Base-by-base conservation (phyloP, 2,113 vertebrate species). In the Piliocolobus tephrosceles region DNA sequence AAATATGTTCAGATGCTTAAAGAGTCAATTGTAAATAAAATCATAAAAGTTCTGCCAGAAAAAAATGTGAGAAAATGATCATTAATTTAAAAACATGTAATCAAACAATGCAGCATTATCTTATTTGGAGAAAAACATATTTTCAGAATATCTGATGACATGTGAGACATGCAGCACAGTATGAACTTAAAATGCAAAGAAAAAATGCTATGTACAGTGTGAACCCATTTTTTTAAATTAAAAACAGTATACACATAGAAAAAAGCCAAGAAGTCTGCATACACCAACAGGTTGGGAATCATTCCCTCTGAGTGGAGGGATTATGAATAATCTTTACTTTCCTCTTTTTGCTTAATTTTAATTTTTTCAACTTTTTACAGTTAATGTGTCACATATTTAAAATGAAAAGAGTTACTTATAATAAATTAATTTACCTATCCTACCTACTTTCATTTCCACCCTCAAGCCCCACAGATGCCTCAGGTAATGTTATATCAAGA, bases 311-410 rank as follows among this genome's bases (percentile, higher is more conserved):
- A 70, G 16, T 70, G 40, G 38, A 92, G 22, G 43, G 66, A 75
- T 11, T 47, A 47, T 50, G 22, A 38, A 61, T 96, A 16, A 73
- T 38, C 86, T 95, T 96, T 80, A 73, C 32, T 93, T 55, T 92
- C 35, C 6, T 84, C 38, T 66, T 66, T 92, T 90, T 68, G 14
- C n/a, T 82, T 89, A 57, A 64, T 82, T 94, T 90, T 89, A 93
- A 92, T 35, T 90, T 94, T 91, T 88, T 93, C 5, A 86, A 79
- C 47, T 93, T 95, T 95, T 61, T 90, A 97, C 32, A 85, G 72
- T 96, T 92, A 84, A 55, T 32, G 6, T 70, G 40, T 55, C 27
- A 81, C 43, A 82, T 30, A 11, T 43, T 5, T 64, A 84, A 84
- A 93, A 86, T 32, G 20, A 88, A 87, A 61, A 88, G 50, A 61